Evolutionary conservation across 37 sponge, comb jelly and placozoan species (phyloP), one percentile per base, ranked within the genome.

Genomic region (Axinella damicornis): DNA sequence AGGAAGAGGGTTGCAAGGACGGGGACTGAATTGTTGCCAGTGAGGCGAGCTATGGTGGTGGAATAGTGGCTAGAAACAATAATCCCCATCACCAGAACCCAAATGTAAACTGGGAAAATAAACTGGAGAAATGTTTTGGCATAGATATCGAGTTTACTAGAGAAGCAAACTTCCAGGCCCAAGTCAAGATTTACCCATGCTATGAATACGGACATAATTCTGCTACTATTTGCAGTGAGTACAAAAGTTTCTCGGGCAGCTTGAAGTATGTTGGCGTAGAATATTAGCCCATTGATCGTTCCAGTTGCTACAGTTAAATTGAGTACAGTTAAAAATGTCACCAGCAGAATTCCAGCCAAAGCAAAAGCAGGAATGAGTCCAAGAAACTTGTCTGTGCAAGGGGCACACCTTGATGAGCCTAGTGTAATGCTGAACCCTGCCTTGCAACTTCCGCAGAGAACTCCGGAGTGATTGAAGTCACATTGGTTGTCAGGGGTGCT

Each of bases 141-240:
- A 28, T 54, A 74, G n/a, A 28, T 25, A 52, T 36, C 25, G 27
- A 74, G 18, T 27, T 55, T 55, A 74, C 53, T 40, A 17, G 22
- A 39, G 56, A 74, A 53, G 53, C 74, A 74, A 28, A 13, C 19
- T 0, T 74, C 56, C 0, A 74, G 13, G 53, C 74, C 74, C 15
- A 74, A 53, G 40, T 74, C 74, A 52, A 74, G 57, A 53, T 74
- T 74, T 19, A 40, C 15, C 56, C 53, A 53, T 14, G 74, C 68
- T 46, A 46, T 46, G 46, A 46, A 46, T 32, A 30, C 33, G 5
- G 32, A 32, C 19, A 67, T 67, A 31, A 34, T 30, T 5, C 11
- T 19, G 33, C 19, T 19, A 9, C 33, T 27, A 19, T 24, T 67
- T 46, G 46, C 46, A 12, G 46, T 46, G 68, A 31, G 28, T 19